phyloP scores from a whole-genome alignment of 2,888 invertebrate species.

The Asteroscopus sphinx region DNA sequence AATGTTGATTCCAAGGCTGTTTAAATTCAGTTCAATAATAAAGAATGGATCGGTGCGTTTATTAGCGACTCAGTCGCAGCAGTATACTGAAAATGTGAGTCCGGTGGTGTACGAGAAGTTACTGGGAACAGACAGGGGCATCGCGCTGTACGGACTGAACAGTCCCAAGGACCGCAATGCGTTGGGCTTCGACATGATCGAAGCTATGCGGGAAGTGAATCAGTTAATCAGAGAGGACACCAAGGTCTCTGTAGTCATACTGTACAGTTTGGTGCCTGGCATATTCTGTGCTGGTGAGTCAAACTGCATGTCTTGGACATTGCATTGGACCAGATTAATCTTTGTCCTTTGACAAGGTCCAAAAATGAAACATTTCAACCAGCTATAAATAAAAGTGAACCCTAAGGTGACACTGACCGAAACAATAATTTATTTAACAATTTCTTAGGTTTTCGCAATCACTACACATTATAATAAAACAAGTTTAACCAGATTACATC shows the following conservation, averaged over 20 bases:
- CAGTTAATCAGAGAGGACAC: conserved; percentile 93
- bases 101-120: conserved; percentile 89
- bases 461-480: too few species aligned
- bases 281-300: conserved; percentile 96
- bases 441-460: too few species aligned
- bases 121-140: conserved; percentile 91
- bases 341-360: too few species aligned
- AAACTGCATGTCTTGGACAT: not conserved
- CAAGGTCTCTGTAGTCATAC: conserved; percentile 94
- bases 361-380: too few species aligned
- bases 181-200: conserved; percentile 92
- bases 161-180: conserved; percentile 95
- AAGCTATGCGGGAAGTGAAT: conserved; percentile 92
- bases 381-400: too few species aligned
- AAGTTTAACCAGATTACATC: too few species aligned
- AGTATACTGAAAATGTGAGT: conserved; percentile 67
- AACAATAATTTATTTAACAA: too few species aligned
- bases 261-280: conserved; percentile 96
- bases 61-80: conserved; percentile 68
- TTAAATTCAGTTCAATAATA: conserved; percentile 53
- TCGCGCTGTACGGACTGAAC: conserved; percentile 95
- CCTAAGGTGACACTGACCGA: too few species aligned
- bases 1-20: conserved; percentile 66
- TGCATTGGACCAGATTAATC: too few species aligned
- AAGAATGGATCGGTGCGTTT: conserved; percentile 59